Evolutionary conservation across 1,140 invertebrate species (phyloP).

Genomic region (Acarapis woodi): DNA sequence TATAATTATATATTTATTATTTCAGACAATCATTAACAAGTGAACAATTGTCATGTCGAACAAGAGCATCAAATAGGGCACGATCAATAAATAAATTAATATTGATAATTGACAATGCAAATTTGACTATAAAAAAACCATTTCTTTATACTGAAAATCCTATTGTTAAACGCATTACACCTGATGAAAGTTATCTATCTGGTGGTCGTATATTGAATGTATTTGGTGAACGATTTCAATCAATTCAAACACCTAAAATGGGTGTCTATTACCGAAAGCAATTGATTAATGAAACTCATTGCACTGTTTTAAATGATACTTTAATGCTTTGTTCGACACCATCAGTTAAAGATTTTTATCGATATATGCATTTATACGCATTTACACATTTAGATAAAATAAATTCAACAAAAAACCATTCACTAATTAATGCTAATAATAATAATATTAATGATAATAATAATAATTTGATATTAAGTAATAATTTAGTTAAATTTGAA

Average conservation of each 20-base stretch:
- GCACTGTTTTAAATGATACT: conserved; percentile 51
- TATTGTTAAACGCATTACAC: conserved; percentile 27
- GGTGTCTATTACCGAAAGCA: conserved; percentile 36
- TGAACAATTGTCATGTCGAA: conserved; percentile 52
- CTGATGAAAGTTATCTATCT: conserved; percentile 24
- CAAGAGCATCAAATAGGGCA: conserved; percentile 25
- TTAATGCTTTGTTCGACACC: conserved; percentile 88
- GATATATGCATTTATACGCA: too few species aligned
- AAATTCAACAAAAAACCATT: too few species aligned
- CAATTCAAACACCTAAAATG: conserved; percentile 66
- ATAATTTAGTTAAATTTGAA: too few species aligned
- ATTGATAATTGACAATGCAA: conserved; percentile 52
- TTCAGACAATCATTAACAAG: conserved; percentile 32
- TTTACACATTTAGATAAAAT: too few species aligned
- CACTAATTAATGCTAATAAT: too few species aligned
- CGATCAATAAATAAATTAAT: conserved; percentile 23
- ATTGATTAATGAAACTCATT: conserved; percentile 23
- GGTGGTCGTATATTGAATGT: conserved; percentile 77
- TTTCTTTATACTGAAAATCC: conserved; percentile 75
- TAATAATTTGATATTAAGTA: too few species aligned
- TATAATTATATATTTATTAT: conserved; percentile 1
- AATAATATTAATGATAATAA: too few species aligned
- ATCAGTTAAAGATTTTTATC: conserved; percentile 40
- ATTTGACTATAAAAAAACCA: conserved; percentile 33
- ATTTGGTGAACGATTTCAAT: conserved; percentile 63